Conservation (phyloP, 1,140 invertebrate genomes). For the Bathynomus jamesi region DNA sequence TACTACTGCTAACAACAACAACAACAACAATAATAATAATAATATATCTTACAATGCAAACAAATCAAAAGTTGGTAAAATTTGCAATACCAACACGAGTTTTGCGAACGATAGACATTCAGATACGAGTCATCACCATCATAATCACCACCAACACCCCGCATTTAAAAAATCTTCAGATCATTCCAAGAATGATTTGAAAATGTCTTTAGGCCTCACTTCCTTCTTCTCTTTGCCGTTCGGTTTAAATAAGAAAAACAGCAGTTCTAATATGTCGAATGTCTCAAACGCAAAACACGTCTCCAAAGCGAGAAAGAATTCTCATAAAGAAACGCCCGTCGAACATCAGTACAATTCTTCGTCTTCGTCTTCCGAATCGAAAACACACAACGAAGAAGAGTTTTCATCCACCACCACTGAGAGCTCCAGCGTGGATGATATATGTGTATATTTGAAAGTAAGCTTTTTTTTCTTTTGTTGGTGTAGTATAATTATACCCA, state of each 20-base stretch:
- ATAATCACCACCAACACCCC: not conserved
- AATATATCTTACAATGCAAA: not conserved
- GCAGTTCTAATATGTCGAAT: constrained; percentile 15
- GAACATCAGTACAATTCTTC: constrained; percentile 33
- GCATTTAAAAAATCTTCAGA: not conserved
- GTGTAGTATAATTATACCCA: not conserved
- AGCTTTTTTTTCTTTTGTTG: not conserved
- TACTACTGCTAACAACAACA: not conserved
- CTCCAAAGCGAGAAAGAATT: constrained; percentile 32
- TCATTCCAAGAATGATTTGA: not conserved
- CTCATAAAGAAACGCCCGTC: constrained; percentile 23
- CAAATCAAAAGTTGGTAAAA: not conserved
- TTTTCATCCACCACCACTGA: constrained; percentile 65
- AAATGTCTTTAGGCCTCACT: not conserved
- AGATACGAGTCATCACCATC: not conserved
- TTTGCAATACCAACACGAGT: not conserved
- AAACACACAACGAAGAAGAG: constrained; percentile 54
- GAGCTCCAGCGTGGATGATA: constrained; percentile 54
- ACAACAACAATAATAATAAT: not conserved
- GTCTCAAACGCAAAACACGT: constrained; percentile 28
- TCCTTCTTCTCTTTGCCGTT: constrained; percentile 43
- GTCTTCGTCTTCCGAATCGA: constrained; percentile 31
- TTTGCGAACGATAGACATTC: not conserved
- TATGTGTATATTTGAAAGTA: constrained; percentile 36
- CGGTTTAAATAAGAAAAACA: constrained; percentile 23